Percentiles rank a stretch among this genome's conserved stretches.
phyloP scores from a whole-genome alignment of 2,797 vertebrate genomes.

The Ptychobarbus kaznakovi region DNA sequence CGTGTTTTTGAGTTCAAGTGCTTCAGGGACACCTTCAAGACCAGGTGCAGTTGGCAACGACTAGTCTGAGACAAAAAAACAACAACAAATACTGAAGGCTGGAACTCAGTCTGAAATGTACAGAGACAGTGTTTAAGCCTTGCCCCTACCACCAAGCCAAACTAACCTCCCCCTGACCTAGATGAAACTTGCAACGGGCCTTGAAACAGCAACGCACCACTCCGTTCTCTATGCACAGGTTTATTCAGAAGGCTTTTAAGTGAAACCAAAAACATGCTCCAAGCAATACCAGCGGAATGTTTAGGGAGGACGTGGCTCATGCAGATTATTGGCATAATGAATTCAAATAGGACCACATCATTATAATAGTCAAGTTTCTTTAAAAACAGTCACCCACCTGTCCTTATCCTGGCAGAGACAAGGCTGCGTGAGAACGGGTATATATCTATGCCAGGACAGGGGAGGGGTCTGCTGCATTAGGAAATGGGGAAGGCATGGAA shows the following conservation, averaged over 20 bases:
- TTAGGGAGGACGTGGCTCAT: not conserved
- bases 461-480: constrained; percentile 9
- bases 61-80: constrained; percentile 35
- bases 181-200: constrained; percentile 44
- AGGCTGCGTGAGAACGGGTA: not conserved
- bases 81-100: constrained; percentile 17
- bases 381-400: constrained; percentile 10
- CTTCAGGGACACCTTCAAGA: constrained; percentile 49
- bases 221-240: constrained; percentile 32
- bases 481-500: constrained; percentile 2
- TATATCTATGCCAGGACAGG: constrained; percentile 15
- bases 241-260: constrained; percentile 55
- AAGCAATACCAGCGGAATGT: constrained; percentile 11
- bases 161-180: constrained; percentile 65
- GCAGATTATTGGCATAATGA: not conserved
- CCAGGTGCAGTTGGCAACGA: constrained; percentile 60
- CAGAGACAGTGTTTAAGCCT: constrained; percentile 59
- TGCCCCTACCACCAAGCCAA: constrained; percentile 54
- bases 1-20: constrained; percentile 4
- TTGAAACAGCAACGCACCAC: constrained; percentile 37
- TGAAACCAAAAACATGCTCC: constrained; percentile 49
- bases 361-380: not conserved
- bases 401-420: constrained; percentile 13
- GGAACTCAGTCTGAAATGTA: constrained; percentile 48
- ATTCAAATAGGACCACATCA: not conserved